Percentiles rank a stretch among this genome's conserved stretches.
phyloP scores from a whole-genome alignment of 2,113 vertebrate genomes.

The Oostethus manadensis region DNA sequence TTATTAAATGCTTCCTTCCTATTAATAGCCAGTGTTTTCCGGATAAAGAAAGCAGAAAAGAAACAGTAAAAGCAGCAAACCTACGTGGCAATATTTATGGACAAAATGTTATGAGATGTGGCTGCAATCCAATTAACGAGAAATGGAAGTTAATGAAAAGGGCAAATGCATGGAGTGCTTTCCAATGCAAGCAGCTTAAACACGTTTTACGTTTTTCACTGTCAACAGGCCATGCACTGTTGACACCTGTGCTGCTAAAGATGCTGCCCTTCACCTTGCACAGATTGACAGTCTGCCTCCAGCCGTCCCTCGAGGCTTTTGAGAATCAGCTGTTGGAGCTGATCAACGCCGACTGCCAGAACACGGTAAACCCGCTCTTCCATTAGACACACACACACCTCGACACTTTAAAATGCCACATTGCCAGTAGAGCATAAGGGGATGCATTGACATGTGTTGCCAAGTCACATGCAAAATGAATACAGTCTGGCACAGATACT shows the following conservation, averaged over 20 bases:
- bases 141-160: background rate
- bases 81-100: too few species aligned
- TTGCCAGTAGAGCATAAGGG: background rate
- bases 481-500: too few species aligned
- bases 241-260: conserved; percentile 80
- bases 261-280: conserved; percentile 74
- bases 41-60: too few species aligned
- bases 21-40: too few species aligned
- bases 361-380: conserved; percentile 70
- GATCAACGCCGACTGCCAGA: conserved; percentile 75
- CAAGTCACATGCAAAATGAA: too few species aligned
- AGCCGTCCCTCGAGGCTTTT: conserved; percentile 84
- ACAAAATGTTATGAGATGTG: too few species aligned
- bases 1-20: too few species aligned
- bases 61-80: too few species aligned
- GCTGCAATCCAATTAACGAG: background rate
- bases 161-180: background rate
- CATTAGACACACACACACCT: conserved; percentile 1
- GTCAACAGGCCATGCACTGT: conserved; percentile 75
- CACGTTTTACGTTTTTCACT: conserved; percentile 1
- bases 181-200: background rate
- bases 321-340: conserved; percentile 83
- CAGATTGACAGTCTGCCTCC: conserved; percentile 73
- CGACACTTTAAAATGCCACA: conserved; percentile 10
- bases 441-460: too few species aligned